Base-by-base conservation (phyloP, 2,888 invertebrate genomes). In the Patella pellucida region DNA sequence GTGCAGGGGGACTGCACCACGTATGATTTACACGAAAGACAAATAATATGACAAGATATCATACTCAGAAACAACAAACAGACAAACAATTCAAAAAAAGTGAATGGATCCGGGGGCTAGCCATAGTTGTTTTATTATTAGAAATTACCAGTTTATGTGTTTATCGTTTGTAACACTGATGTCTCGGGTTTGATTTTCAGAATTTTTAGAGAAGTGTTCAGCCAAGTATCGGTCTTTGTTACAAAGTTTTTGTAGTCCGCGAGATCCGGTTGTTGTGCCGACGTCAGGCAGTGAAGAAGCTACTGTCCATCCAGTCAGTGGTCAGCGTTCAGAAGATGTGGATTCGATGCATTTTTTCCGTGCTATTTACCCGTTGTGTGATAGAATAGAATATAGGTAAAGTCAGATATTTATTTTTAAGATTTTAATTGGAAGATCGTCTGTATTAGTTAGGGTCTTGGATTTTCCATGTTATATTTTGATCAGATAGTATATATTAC, bases 261-360 rank as follows among this genome's bases (percentile, higher is more conserved):
- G 87, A 1, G 89, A 89, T 70, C 88, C 89, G 2, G 90, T 90
- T 3, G 87, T 90, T 23, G 89, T 90, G 12, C 90, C 90, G 2
- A 85, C 86, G 15, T 89, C 90, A 1, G 88, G 86, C 1, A 84
- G 83, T 9, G 85, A 86, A 69, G 77, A 83, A 2, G 82, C 80
- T 50, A 73, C 69, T 3, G 79, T 85, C 15, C 86, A 85, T 76
- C 85, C 83, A 76, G 85, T 75, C 71, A 82, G 78, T 51, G 84
- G 84, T 68, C 81, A 84, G 68, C 85, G 85, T 15, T 80, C 83
- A 1, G 88, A 89, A 68, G 88, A 88, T 4, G 88, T 90, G 0
- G 90, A 90, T 74, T 83, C 88, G 68, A 87, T 85, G 85, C 87
- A 86, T 78, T 89, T 88, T 77, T 88, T 87, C 79, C 83, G 89